Percentiles rank a stretch among this genome's conserved stretches.
phyloP scores from a whole-genome alignment of 2,888 invertebrate species.

The Cremastinae sp. region DNA sequence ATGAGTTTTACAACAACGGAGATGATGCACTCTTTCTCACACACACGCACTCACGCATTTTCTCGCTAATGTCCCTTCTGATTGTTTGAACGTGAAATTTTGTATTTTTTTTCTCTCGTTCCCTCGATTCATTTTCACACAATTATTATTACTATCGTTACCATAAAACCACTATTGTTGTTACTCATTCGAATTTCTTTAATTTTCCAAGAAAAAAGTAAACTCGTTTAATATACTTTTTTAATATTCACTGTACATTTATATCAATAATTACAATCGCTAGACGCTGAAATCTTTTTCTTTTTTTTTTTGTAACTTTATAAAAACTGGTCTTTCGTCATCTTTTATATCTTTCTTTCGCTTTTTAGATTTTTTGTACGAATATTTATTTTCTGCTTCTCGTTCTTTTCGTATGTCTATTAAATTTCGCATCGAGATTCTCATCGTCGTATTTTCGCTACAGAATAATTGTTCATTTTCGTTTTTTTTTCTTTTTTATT shows the following conservation, averaged over 20 bases:
- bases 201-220: slow-evolving; percentile 50
- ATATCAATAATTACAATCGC: slow-evolving; percentile 47
- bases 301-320: slow-evolving; percentile 63
- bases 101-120: slow-evolving; percentile 40
- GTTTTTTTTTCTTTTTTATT: slow-evolving; percentile 61
- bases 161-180: slow-evolving; percentile 52
- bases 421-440: slow-evolving; percentile 40
- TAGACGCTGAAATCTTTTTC: slow-evolving; percentile 36
- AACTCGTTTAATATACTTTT: slow-evolving; percentile 22
- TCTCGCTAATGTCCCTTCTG: not conserved
- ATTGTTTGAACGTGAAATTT: slow-evolving; percentile 61
- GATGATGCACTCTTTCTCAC: slow-evolving; percentile 52
- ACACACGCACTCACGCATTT: too few species aligned
- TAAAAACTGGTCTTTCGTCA: slow-evolving; percentile 66
- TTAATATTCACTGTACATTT: slow-evolving; percentile 26
- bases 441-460: slow-evolving; percentile 53
- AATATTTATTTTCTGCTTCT: slow-evolving; percentile 50
- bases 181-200: slow-evolving; percentile 33
- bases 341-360: slow-evolving; percentile 64
- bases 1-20: slow-evolving; percentile 59
- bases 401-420: slow-evolving; percentile 12
- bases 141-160: slow-evolving; percentile 55
- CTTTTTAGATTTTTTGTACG: slow-evolving; percentile 65
- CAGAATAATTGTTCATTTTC: slow-evolving; percentile 34
- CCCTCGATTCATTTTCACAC: slow-evolving; percentile 27